Evolutionary conservation across 2,888 invertebrate genomes (phyloP).

Genomic region (Plebejus argus): DNA sequence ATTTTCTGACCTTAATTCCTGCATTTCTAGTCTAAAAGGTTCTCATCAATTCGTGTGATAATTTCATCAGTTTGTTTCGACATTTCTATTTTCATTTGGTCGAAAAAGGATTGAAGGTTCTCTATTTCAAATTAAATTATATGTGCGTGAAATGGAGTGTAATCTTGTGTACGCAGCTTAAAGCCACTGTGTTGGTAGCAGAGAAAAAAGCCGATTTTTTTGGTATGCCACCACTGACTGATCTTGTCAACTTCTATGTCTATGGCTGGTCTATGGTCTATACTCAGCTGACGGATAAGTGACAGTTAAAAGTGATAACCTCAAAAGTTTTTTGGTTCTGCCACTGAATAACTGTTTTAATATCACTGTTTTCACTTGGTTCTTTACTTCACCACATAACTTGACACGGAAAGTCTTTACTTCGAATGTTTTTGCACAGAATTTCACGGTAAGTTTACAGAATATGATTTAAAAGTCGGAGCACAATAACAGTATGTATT

Average conservation of each 20-base stretch:
- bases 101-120: not conserved
- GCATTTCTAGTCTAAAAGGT: slow-evolving; percentile 5
- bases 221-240: not conserved
- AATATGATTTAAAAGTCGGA: not conserved
- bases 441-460: not conserved
- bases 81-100: not conserved
- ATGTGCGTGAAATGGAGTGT: not conserved
- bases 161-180: not conserved
- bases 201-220: too few species aligned
- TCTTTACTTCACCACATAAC: not conserved
- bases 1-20: not conserved
- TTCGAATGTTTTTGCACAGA: not conserved
- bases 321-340: not conserved
- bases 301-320: not conserved
- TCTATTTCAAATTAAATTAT: not conserved
- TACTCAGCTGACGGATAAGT: not conserved
- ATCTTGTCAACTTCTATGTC: not conserved
- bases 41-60: not conserved
- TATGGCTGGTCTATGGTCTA: not conserved
- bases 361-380: not conserved
- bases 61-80: not conserved
- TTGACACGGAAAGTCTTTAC: not conserved
- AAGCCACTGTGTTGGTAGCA: not conserved
- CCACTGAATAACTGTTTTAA: not conserved
- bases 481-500: too few species aligned